Conservation (phyloP, 2,888 invertebrate genomes). For the Ecliptopera silaceata region DNA sequence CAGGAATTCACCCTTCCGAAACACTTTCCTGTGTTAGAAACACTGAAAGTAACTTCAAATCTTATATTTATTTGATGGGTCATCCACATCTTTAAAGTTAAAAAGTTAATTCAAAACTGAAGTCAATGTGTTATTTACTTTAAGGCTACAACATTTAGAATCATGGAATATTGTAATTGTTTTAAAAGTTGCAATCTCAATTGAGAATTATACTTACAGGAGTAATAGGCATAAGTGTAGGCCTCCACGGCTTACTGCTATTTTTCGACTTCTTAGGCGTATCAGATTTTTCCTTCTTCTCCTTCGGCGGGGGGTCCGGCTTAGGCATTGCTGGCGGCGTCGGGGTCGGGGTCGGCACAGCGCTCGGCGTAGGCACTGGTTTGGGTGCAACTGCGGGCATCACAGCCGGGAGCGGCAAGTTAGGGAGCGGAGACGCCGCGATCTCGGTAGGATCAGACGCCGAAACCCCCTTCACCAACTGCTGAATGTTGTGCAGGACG, state of each 20-base stretch:
- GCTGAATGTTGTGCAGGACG: constrained; percentile 76
- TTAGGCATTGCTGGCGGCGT: constrained; percentile 6
- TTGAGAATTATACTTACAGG: constrained; percentile 54
- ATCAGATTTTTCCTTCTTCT: constrained; percentile 65
- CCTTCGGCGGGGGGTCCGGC: constrained; percentile 43
- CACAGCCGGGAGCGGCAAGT: not conserved
- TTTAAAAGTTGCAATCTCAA: no score
- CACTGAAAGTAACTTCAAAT: no score
- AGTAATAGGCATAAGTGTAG: constrained; percentile 87
- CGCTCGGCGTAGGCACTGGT: not conserved
- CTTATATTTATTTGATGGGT: no score
- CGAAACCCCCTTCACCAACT: constrained; percentile 74
- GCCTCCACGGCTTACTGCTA: constrained; percentile 87
- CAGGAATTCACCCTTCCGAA: no score
- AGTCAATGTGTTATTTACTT: no score
- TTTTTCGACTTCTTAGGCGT: constrained; percentile 71
- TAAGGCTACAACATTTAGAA: no score
- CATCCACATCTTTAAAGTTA: no score
- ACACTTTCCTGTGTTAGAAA: no score
- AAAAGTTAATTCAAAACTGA: no score
- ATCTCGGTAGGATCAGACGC: constrained; percentile 74
- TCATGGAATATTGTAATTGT: no score
- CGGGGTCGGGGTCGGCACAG: constrained; percentile 1
- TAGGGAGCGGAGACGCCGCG: constrained; percentile 63
- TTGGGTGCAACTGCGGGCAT: constrained; percentile 44